phyloP scores from a whole-genome alignment of 2,113 vertebrate genomes.

The Ictidomys tridecemlineatus region DNA sequence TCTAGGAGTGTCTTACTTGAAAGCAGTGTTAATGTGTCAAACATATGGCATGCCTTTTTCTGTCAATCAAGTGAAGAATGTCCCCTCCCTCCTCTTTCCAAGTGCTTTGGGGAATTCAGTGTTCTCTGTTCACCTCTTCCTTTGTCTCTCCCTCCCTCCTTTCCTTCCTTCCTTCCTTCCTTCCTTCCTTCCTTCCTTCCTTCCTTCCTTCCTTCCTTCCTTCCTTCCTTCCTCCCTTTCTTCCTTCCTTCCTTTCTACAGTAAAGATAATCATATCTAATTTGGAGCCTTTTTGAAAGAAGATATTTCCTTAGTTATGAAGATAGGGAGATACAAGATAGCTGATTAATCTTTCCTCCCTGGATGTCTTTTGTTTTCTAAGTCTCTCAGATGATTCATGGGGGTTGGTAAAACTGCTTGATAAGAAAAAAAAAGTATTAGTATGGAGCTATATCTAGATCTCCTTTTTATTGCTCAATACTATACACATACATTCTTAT shows the following conservation, averaged over 20 bases:
- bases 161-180: neutral
- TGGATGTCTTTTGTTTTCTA: conserved; percentile 49
- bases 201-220: neutral
- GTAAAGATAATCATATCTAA: neutral
- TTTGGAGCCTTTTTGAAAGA: neutral
- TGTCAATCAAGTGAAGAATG: neutral
- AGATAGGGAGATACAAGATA: neutral
- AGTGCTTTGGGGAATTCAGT: neutral
- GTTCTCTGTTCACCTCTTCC: neutral
- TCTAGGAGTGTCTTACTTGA: too few relatives aligned
- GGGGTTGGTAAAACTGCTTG: conserved; percentile 3
- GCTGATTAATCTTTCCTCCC: conserved; percentile 55
- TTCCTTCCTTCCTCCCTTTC: neutral
- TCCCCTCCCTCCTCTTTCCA: neutral
- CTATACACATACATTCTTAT: conserved; percentile 73
- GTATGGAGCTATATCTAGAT: conserved; percentile 68
- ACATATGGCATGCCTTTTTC: too few relatives aligned
- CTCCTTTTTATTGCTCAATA: conserved; percentile 78
- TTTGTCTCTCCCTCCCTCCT: neutral
- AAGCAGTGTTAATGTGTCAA: too few relatives aligned
- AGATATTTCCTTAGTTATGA: conserved; percentile 7
- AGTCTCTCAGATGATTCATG: conserved; percentile 57
- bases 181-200: neutral
- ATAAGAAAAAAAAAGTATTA: conserved; percentile 62
- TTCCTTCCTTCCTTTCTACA: neutral